A percentile compares a stretch with the other conserved stretches of the same genome.
phyloP scores from a whole-genome alignment of 1,140 invertebrate species.

The Augochlora pura region DNA sequence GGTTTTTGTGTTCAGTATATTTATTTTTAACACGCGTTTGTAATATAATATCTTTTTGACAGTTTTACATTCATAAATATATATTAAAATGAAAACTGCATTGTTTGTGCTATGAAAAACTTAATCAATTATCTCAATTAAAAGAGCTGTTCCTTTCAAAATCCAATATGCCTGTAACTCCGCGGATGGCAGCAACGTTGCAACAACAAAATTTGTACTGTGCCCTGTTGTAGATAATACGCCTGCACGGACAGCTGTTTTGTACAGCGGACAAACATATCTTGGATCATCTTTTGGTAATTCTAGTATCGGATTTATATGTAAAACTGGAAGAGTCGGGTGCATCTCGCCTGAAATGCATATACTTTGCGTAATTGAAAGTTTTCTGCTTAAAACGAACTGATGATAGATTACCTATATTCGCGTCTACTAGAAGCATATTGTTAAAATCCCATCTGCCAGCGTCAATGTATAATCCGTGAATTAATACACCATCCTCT shows the following conservation, averaged over 20 bases:
- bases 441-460: slow-evolving; percentile 87
- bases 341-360: slow-evolving; percentile 86
- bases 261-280: slow-evolving; percentile 91
- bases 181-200: slow-evolving; percentile 86
- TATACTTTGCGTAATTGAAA: slow-evolving; percentile 10
- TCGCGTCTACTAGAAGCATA: slow-evolving; percentile 86
- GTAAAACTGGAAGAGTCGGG: slow-evolving; percentile 87
- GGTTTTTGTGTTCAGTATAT: slow-evolving; percentile 12
- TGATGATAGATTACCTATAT: slow-evolving; percentile 82
- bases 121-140: slow-evolving; percentile 88
- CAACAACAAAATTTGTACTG: slow-evolving; percentile 93
- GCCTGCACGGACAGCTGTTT: slow-evolving; percentile 91
- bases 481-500: slow-evolving; percentile 89
- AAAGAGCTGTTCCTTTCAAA: slow-evolving; percentile 89
- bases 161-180: slow-evolving; percentile 89
- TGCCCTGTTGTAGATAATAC: slow-evolving; percentile 93
- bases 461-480: slow-evolving; percentile 93
- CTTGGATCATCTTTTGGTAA: slow-evolving; percentile 83
- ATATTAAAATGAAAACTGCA: slow-evolving; percentile 7
- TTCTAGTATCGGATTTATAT: slow-evolving; percentile 85
- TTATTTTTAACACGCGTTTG: slow-evolving; percentile 9
- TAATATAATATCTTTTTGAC: neutral
- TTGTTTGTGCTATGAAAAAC: slow-evolving; percentile 5
- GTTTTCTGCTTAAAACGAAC: neutral
- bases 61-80: neutral